Percentiles rank a stretch among this genome's conserved stretches.
Conservation (phyloP, 2,888 invertebrate genomes). For the Lasioglossum lativentre region DNA sequence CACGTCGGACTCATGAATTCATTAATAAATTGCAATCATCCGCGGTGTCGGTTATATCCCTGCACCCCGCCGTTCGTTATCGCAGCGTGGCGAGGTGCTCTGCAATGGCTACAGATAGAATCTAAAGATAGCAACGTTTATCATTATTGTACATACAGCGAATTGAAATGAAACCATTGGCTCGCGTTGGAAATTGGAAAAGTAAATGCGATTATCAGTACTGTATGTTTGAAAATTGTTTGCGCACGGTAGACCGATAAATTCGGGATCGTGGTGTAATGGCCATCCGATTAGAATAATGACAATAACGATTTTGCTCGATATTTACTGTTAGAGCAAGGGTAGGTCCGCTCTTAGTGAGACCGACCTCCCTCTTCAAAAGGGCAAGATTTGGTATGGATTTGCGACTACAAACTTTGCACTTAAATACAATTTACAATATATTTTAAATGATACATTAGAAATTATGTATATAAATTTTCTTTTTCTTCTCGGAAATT, state of each 20-base stretch:
- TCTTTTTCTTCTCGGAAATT: too few species aligned
- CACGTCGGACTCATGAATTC: slow-evolving; percentile 27
- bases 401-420: too few species aligned
- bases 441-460: too few species aligned
- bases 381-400: too few species aligned
- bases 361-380: too few species aligned
- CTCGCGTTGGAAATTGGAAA: not conserved
- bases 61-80: not conserved
- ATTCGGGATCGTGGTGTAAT: not conserved
- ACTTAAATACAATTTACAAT: too few species aligned
- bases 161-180: slow-evolving; percentile 17
- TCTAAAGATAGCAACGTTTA: not conserved
- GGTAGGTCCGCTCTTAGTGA: too few species aligned
- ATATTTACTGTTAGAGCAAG: too few species aligned
- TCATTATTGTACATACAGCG: not conserved
- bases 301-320: too few species aligned
- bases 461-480: too few species aligned
- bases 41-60: not conserved
- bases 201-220: not conserved
- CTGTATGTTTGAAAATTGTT: not conserved
- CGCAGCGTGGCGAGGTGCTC: not conserved
- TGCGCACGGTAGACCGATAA: not conserved
- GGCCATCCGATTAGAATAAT: too few species aligned
- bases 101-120: not conserved
- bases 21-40: slow-evolving; percentile 52